Percentiles rank a stretch among this genome's conserved stretches.
Conservation (phyloP, 2,888 invertebrate species). For the Macrosoma leucophasiata region DNA sequence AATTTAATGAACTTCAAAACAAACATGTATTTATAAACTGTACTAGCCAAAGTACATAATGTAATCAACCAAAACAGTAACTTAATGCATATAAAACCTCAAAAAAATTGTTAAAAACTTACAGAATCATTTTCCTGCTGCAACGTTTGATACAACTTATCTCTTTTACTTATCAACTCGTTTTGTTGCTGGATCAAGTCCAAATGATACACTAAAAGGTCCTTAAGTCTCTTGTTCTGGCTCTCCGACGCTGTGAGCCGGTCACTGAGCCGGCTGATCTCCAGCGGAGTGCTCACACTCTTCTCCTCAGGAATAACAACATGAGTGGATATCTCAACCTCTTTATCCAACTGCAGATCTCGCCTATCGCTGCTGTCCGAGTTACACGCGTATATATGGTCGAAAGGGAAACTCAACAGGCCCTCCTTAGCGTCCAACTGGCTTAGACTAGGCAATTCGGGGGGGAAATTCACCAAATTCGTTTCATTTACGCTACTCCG, state of each 20-base stretch:
- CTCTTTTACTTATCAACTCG: conserved; percentile 86
- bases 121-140: conserved; percentile 88
- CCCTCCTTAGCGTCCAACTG: conserved; percentile 69
- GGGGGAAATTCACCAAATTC: conserved; percentile 67
- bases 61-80: background rate
- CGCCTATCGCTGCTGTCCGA: conserved; percentile 53
- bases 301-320: conserved; percentile 46
- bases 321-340: conserved; percentile 53
- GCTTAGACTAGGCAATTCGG: conserved; percentile 54
- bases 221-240: conserved; percentile 84
- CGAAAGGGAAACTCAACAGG: conserved; percentile 78
- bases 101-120: conserved; percentile 39
- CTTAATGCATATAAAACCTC: background rate
- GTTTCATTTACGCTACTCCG: conserved; percentile 66
- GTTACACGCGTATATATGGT: conserved; percentile 84
- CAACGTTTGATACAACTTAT: conserved; percentile 82
- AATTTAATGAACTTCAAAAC: too few relatives aligned
- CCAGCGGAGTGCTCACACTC: conserved; percentile 31
- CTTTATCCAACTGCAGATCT: conserved; percentile 52
- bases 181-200: conserved; percentile 94
- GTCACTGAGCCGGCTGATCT: conserved; percentile 40
- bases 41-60: background rate
- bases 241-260: conserved; percentile 51
- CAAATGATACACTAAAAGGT: conserved; percentile 86
- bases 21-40: too few relatives aligned